Conservation (phyloP, 1,140 invertebrate genomes). For the Zaprionus nigranus region DNA sequence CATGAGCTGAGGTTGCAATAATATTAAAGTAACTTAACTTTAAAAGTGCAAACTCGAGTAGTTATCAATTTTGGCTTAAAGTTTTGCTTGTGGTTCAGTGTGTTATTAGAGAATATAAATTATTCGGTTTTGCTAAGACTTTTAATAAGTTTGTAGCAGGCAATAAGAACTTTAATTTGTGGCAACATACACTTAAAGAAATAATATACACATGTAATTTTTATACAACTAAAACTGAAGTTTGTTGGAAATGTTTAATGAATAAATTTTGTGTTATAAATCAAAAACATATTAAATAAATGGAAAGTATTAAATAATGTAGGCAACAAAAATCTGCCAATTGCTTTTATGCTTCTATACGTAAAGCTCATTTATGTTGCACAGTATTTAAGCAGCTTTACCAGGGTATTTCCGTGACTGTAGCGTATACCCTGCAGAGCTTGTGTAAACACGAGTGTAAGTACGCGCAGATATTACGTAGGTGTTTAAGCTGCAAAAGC, state of each 20-base stretch:
- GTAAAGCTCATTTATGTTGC: neutral
- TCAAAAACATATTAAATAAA: too few relatives aligned
- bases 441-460: neutral
- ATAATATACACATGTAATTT: too few relatives aligned
- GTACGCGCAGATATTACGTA: neutral
- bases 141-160: neutral
- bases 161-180: neutral
- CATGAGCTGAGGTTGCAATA: neutral
- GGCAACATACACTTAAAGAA: neutral
- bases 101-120: too few relatives aligned
- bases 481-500: neutral
- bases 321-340: too few relatives aligned
- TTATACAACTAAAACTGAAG: too few relatives aligned
- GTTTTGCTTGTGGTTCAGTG: neutral
- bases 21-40: neutral
- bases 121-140: neutral
- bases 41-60: neutral
- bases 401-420: conserved; percentile 3
- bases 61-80: neutral
- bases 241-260: too few relatives aligned
- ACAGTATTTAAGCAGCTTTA: neutral
- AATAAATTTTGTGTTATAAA: too few relatives aligned
- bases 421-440: neutral
- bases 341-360: too few relatives aligned
- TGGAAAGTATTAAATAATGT: too few relatives aligned